These are phyloP conservation scores for Neolamprologus sp. DNA, from an alignment of 2,113 vertebrate species.

Conservation along the genomic window DNA sequence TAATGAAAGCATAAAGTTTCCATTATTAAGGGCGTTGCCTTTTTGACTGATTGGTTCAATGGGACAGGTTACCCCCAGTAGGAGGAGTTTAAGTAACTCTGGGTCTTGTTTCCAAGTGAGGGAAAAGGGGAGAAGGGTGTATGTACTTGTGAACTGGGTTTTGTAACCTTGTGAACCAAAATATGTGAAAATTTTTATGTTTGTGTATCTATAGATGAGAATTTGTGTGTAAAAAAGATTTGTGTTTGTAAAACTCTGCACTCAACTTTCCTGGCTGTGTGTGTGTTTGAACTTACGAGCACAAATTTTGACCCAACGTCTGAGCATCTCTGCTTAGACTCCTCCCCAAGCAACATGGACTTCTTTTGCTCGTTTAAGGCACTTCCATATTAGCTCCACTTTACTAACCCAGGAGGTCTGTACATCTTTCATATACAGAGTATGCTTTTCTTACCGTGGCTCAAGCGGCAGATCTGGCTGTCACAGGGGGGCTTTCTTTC, in stretches of 20 bases:
- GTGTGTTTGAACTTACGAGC: background rate
- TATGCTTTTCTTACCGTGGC: background rate
- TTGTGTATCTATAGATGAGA: background rate
- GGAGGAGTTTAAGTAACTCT: background rate
- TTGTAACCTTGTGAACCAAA: background rate
- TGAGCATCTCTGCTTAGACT: background rate
- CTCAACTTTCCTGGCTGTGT: background rate
- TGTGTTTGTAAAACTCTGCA: background rate
- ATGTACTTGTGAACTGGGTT: background rate
- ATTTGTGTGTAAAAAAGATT: background rate
- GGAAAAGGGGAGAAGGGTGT: background rate
- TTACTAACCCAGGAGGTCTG: background rate
- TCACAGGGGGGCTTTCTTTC: background rate
- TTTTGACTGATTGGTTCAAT: background rate
- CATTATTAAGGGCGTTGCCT: background rate
- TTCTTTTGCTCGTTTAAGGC: rapidly evolving
- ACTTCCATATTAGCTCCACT: background rate
- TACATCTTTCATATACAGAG: background rate
- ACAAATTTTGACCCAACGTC: background rate
- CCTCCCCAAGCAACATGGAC: background rate
- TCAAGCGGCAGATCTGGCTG: background rate
- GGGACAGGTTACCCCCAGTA: background rate
- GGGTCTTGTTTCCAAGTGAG: background rate
- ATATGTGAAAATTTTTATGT: rapidly evolving
- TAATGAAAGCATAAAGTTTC: background rate